Conservation (phyloP, 1,140 invertebrate species). For the Stegodyphus dumicola region DNA sequence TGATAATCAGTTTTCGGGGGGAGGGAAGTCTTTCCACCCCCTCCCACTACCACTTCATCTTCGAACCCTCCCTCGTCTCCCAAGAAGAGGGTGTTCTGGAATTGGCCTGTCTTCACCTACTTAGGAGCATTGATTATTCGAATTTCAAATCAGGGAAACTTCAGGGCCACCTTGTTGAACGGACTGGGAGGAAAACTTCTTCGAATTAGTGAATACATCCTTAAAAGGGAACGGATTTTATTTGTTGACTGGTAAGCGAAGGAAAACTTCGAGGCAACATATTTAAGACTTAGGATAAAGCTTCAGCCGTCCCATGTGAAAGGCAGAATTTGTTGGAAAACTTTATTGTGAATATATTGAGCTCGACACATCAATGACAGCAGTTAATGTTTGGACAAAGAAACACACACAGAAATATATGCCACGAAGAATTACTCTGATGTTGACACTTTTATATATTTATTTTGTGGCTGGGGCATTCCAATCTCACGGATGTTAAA, state of each 20-base stretch:
- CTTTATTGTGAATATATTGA: too few relatives aligned
- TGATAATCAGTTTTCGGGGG: constrained; percentile 27
- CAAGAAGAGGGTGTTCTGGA: background rate
- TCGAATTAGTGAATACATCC: background rate
- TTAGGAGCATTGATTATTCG: constrained; percentile 51
- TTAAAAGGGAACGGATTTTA: background rate
- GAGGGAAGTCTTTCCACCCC: background rate
- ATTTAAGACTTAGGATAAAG: too few relatives aligned
- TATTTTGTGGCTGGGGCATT: too few relatives aligned
- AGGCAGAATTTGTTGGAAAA: too few relatives aligned
- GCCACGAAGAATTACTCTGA: too few relatives aligned
- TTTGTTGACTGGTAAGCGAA: background rate
- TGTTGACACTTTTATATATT: too few relatives aligned
- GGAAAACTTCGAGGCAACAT: too few relatives aligned
- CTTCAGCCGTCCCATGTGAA: too few relatives aligned
- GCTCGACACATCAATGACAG: too few relatives aligned
- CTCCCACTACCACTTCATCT: background rate
- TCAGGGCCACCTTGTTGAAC: constrained; percentile 27
- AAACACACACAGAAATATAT: too few relatives aligned
- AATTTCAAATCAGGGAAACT: constrained; percentile 20
- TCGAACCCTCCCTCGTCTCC: background rate
- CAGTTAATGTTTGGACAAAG: too few relatives aligned
- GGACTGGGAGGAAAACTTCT: background rate
- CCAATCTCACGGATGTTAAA: too few relatives aligned
- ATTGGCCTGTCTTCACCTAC: constrained; percentile 26